Conservation (phyloP, 2,888 invertebrate species). For the Meteorus colon region DNA sequence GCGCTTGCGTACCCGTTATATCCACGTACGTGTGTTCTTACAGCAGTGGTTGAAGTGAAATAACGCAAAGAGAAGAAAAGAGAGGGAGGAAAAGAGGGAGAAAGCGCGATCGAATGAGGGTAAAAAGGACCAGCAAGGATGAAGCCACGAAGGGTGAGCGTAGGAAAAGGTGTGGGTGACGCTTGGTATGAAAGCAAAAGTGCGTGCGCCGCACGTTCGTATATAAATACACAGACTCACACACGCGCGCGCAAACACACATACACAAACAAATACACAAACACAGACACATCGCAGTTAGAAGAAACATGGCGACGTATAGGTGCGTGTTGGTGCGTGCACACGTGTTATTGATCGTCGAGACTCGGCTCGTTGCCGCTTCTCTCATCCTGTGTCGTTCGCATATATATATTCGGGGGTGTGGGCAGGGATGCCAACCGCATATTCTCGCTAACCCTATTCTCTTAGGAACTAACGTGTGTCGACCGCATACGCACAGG, state of each 20-base stretch:
- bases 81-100: constrained; percentile 21
- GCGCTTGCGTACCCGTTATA: neutral
- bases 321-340: constrained; percentile 68
- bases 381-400: constrained; percentile 17
- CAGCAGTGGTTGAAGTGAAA: neutral
- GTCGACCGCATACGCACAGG: constrained; percentile 30
- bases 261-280: neutral
- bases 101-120: neutral
- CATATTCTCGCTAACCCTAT: constrained; percentile 66
- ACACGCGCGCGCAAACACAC: neutral
- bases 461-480: constrained; percentile 56
- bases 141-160: constrained; percentile 22
- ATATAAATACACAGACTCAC: neutral
- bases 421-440: constrained; percentile 62
- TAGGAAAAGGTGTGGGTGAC: constrained; percentile 34
- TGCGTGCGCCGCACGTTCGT: constrained; percentile 39
- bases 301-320: constrained; percentile 40
- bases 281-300: constrained; percentile 16
- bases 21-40: neutral
- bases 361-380: constrained; percentile 54
- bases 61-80: neutral
- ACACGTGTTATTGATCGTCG: constrained; percentile 72
- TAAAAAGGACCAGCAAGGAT: constrained; percentile 9
- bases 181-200: constrained; percentile 32
- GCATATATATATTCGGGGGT: neutral